Evolutionary conservation across 1,140 invertebrate genomes (phyloP), one percentile per base, ranked within the genome.

Genomic region (Ectropis grisescens): DNA sequence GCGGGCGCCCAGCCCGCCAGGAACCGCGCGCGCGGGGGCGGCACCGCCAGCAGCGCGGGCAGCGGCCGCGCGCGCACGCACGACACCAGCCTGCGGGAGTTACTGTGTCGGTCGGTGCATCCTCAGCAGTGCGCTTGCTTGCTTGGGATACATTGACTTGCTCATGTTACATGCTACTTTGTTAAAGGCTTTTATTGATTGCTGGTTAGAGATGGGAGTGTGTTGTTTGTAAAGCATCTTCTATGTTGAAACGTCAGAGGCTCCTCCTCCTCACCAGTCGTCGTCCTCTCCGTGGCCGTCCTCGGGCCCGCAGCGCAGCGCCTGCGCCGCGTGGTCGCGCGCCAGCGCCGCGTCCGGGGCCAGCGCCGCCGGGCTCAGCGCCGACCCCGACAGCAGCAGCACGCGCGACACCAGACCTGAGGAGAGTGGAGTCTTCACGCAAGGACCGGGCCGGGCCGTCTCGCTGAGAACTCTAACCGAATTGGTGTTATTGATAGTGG

Each of bases 351-450:
- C 88, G 60, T 94, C 89, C 26, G 90, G 87, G 13, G 91, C 87
- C 23, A 93, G 82, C 4, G 93, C 92, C 88, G 90, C 94, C 1
- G 91, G 91, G 61, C 91, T 91, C 16, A 96, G 80, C 1, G 94
- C 92, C 0, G 94, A 93, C 2, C 95, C 95, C 50, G 93, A 95
- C 52, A 96, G 85, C 25, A 97, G 81, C 16, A 97, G 86, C 2
- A 93, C 91, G 23, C 94, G 89, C 13, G 93, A 89, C 70, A 97
- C 94, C 23, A 97, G 84, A 48, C 88, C 90, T 91, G 82, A 33
- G 82, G 70, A n/a, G n/a, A n/a, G n/a, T n/a, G n/a, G n/a, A n/a
- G n/a, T n/a, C n/a, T n/a, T n/a, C n/a, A n/a, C n/a, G 40, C 31
- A 46, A 66, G 8, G 13, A 19, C 16, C n/a, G n/a, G n/a, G n/a